phyloP scores from a whole-genome alignment of 2,888 invertebrate species.

The Osmoderma eremita region DNA sequence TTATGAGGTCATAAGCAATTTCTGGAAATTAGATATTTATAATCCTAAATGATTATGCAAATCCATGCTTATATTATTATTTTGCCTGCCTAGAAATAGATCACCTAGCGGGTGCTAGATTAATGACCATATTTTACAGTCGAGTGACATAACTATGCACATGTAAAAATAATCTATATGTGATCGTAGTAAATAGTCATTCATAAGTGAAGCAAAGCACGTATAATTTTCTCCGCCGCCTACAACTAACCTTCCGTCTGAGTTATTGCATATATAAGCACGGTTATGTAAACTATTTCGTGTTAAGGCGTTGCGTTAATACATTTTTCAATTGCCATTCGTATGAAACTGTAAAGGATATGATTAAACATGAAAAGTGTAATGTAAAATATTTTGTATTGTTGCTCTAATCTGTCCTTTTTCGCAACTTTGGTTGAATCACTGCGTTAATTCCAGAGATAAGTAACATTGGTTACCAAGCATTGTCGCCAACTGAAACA shows the following conservation, averaged over 20 bases:
- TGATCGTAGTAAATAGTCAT: constrained; percentile 7
- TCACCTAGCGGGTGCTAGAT: too few species aligned
- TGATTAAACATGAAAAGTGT: too few species aligned
- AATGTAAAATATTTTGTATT: too few species aligned
- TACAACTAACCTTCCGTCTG: constrained; percentile 20
- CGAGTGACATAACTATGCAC: neutral
- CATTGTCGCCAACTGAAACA: constrained; percentile 11
- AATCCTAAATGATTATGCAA: neutral
- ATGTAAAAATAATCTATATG: constrained; percentile 9
- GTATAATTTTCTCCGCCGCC: constrained; percentile 18
- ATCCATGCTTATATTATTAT: too few species aligned
- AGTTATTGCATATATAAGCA: constrained; percentile 18
- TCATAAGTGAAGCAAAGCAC: constrained; percentile 14
- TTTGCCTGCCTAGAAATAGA: too few species aligned
- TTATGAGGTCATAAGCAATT: neutral
- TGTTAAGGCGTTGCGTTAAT: neutral
- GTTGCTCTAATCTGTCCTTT: too few species aligned
- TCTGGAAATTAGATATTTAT: too few species aligned
- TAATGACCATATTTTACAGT: too few species aligned
- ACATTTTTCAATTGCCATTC: too few species aligned
- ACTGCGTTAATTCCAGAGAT: too few species aligned
- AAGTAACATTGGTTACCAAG: neutral
- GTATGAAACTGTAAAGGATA: too few species aligned
- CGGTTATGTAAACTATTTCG: neutral
- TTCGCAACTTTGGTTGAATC: too few species aligned